phyloP scores from a whole-genome alignment of 1,140 invertebrate species.

The Dreissena rostriformis region DNA sequence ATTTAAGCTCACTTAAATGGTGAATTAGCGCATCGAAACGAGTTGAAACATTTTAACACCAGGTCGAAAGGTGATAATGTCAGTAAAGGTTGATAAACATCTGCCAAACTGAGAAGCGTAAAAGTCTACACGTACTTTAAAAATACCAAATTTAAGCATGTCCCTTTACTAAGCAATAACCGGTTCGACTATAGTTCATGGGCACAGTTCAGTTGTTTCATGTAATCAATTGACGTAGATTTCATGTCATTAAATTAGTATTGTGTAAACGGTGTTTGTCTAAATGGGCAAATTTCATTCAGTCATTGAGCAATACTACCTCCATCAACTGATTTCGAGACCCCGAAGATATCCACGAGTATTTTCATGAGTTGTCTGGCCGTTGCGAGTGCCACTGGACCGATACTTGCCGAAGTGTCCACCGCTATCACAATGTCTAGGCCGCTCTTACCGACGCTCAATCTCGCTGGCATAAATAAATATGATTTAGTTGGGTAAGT shows the following conservation, averaged over 20 bases:
- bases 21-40: too few species aligned
- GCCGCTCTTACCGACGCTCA: slow-evolving; percentile 17
- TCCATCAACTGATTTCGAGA: slow-evolving; percentile 2
- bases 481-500: slow-evolving; percentile 2
- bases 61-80: too few species aligned
- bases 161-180: too few species aligned
- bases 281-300: not conserved
- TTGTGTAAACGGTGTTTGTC: not conserved
- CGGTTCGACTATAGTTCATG: too few species aligned
- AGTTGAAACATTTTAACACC: too few species aligned
- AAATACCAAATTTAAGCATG: too few species aligned
- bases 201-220: not conserved
- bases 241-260: not conserved
- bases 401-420: slow-evolving; percentile 28
- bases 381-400: not conserved
- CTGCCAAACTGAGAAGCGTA: too few species aligned
- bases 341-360: slow-evolving; percentile 33
- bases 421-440: slow-evolving; percentile 18
- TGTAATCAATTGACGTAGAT: not conserved
- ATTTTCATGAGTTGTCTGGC: slow-evolving; percentile 24
- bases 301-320: not conserved
- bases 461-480: slow-evolving; percentile 4
- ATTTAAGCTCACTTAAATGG: too few species aligned
- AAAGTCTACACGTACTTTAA: too few species aligned
- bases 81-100: too few species aligned